Evolutionary conservation across 2,888 invertebrate genomes (phyloP), one percentile per base, ranked within the genome.

Genomic region (Ochropleura leucogaster): DNA sequence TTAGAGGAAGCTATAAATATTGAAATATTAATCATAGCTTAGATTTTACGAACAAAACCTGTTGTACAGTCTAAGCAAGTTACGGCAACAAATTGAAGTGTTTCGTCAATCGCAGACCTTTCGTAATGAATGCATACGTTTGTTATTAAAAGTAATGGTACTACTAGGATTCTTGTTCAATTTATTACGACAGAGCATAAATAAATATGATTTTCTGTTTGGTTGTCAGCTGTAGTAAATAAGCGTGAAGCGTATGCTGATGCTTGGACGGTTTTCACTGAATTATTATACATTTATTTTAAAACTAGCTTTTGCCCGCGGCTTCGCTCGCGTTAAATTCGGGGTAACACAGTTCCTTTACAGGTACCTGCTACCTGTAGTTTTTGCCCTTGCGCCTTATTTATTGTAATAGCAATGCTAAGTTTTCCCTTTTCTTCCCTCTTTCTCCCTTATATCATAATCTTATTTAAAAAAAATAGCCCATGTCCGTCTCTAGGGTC

Each of bases 181-280:
- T 73, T 71, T 72, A 79, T 87, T 85, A 74, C 81, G 57, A 83
- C 64, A 87, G 64, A 72, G 16, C 79, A 67, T 60, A 71, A 67
- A 70, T 72, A 65, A 72, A 53, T 74, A 49, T 74, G 60, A 68
- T 60, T 46, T 40, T 44, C 6, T 63, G 16, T 51, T 42, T 63
- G 47, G 62, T 67, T 62, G 69, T 68, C 40, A 68, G 20, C 42
- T 72, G 57, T 47, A 59, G 62, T 59, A 20, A 51, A 7, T 10
- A 30, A 30, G 4, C 57, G 3, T 57, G 8, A 30, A 30, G 16
- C 8, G 16, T 30, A 7, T 30, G 7, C 18, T 53, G 53, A 14
- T 60, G 74, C 3, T 14, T 18, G 6, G 44, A 42, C 3, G 14
- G 6, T n/a, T 64, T 8, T 20, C 16, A 4, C 9, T 20, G 40